These are phyloP conservation scores for Zoanthus gigantus DNA, from an alignment of 92 coral and sea anemone genomes.

Conservation along the genomic window DNA sequence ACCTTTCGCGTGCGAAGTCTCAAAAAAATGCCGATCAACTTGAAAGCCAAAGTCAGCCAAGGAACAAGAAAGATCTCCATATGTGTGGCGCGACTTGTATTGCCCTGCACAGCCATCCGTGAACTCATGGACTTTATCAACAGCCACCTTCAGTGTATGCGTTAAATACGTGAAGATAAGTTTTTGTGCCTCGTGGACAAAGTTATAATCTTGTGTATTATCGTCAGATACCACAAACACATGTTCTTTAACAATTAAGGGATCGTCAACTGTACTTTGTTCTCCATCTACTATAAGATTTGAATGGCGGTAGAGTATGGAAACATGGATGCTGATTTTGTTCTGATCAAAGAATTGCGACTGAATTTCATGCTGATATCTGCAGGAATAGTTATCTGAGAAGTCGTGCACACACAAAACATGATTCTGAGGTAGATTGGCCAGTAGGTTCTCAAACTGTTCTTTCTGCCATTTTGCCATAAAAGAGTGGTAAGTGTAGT, in stretches of 20 bases:
- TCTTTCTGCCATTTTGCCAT: constrained; percentile 2
- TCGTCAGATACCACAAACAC: no score
- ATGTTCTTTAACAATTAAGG: no score
- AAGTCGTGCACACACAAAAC: not conserved
- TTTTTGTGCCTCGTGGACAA: no score
- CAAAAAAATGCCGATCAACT: not conserved
- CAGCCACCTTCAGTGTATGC: no score
- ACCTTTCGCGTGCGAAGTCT: not conserved
- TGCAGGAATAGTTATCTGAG: not conserved
- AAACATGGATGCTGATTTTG: not conserved
- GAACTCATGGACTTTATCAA: no score
- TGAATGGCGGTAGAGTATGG: not conserved
- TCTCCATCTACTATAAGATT: not conserved
- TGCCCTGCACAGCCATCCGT: constrained; percentile 7
- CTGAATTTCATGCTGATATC: not conserved
- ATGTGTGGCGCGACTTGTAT: constrained; percentile 7
- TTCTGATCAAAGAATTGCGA: not conserved
- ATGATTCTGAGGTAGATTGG: not conserved
- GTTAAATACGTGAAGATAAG: no score
- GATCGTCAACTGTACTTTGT: not conserved
- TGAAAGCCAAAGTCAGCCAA: not conserved
- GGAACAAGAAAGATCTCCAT: not conserved
- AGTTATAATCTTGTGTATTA: no score
- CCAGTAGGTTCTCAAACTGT: not conserved
- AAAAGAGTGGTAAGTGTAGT: not conserved